Base-by-base conservation (phyloP, 2,113 vertebrate genomes). In the Psettodes erumei region DNA sequence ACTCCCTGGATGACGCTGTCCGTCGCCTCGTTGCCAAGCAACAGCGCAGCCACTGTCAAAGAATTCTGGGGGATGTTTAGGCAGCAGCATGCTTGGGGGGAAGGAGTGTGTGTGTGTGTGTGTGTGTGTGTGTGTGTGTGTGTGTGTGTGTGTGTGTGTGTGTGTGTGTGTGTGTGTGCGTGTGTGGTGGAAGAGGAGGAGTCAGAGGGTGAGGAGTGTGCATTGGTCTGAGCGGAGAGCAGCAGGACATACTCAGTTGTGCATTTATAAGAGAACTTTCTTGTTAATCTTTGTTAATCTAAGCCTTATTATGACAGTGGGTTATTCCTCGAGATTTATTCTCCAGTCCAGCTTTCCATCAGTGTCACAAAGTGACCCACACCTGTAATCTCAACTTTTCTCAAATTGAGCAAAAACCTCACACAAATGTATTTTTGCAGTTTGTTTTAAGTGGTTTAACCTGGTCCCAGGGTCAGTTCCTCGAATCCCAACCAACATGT, bases 21-120 rank as follows among this genome's bases (percentile, higher is more conserved):
- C 89, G 85, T 93, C 90, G 89, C 86, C 79, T 89, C 86, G 96
- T 99, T 99, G 96, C 97, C 94, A 96, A 90, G 97, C 95, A 97
- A 99, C 97, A 91, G 65, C 80, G 90, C 94, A 95, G 95, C 95
- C 94, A 94, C 91, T 94, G 95, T 95, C 91, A 95, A 98, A 96
- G 96, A 96, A 98, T 97, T 87, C 86, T 71, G 86, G 86, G 86
- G 87, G 87, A 89, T 82, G 89, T 92, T 90, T 88, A 85, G 86
- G 81, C 86, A 71, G 84, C 21, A 37, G 84, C 82, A 61, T 85
- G 85, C 77, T 86, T 64, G 62, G 79, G 89, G 91, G 93, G 88
- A 92, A 90, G 93, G 93, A 89, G 89, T 89, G 87, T 84, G 88
- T 70, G 90, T 54, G 59, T 40, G 53, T 62, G 54, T 56, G 65